Percentiles rank a stretch among this genome's conserved stretches.
Evolutionary conservation across 2,797 vertebrate genomes (phyloP).

Genomic region (Pogonophryne albipinna): DNA sequence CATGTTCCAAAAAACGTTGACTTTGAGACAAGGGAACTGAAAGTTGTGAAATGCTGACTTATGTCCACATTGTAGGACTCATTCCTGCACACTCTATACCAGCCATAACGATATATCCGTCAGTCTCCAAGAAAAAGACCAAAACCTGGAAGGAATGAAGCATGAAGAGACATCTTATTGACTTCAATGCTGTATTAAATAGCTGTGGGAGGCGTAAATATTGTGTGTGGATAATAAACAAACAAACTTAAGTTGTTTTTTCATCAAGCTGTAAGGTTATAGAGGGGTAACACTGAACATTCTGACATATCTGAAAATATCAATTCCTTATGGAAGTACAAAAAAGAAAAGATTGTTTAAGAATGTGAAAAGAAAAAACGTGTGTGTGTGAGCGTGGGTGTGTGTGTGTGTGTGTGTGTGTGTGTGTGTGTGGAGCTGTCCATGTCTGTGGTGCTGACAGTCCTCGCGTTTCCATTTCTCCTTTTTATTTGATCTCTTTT

Average conservation of each 20-base stretch:
- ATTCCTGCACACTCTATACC: no score
- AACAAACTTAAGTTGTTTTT: not conserved
- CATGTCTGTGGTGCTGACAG: constrained; percentile 4
- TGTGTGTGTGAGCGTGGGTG: not conserved
- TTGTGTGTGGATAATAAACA: not conserved
- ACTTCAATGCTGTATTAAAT: not conserved
- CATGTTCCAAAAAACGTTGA: no score
- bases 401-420: not conserved
- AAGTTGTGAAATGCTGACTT: no score
- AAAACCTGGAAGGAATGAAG: not conserved
- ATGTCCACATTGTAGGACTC: no score
- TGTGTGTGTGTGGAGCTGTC: constrained; percentile 3
- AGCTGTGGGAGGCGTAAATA: no score
- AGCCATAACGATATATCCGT: no score
- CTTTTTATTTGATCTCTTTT: not conserved
- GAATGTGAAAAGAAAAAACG: not conserved
- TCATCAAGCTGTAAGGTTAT: not conserved
- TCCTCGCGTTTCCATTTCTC: not conserved
- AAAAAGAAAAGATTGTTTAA: constrained; percentile 9
- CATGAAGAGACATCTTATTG: not conserved
- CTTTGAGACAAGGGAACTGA: no score
- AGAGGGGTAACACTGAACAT: not conserved
- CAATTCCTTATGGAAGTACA: not conserved
- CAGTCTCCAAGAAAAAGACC: not conserved
- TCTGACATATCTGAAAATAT: constrained; percentile 1